Evolutionary conservation across 2,797 vertebrate genomes (phyloP), one percentile per base, ranked within the genome.

Genomic region (Myotis myotis): DNA sequence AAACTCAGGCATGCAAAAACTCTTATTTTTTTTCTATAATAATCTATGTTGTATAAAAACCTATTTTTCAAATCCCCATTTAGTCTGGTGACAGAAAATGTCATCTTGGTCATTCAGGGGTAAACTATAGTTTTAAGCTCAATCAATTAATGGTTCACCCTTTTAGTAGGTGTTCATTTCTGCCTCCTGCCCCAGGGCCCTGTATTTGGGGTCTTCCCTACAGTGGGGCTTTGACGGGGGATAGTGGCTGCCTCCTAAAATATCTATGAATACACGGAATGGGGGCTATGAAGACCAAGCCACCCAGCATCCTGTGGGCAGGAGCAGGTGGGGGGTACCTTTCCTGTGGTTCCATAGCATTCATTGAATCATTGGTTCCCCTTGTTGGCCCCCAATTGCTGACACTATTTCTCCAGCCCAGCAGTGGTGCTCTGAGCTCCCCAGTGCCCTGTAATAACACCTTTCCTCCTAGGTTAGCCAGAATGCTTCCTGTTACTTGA

Each of bases 211-310:
- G 19, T 38, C 84, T 72, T 74, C 23, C 22, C 53, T 62, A 51
- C 33, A 22, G 15, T 5, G 3, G 25, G 62, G 38, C 25, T 71
- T 25, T 47, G n/a, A 36, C 0, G 2, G 82, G 41, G 84, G 57
- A 47, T 16, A 7, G 38, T 0, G 0, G 30, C 36, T 38, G 6
- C 60, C 9, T 33, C 22, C 44, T 5, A 1, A 12, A 25, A 72
- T 30, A 17, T 57, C 60, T 23, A 28, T 55, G 55, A 41, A 71
- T 3, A 20, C 10, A 2, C 0, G 1, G 22, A 41, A 36, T 9
- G 28, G 1, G 17, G 66, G 5, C 55, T 17, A n/a, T 17, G 5
- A 75, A 25, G 49, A 64, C 17, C 11, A 4, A 5, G 5, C 60
- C 44, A 10, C 30, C 30, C 41, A n/a, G 55, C 3, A 19, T 25